A percentile compares a stretch with the other conserved stretches of the same genome.
phyloP scores from a whole-genome alignment of 1,140 invertebrate species.

The Pseudomyrmex cubaensis region DNA sequence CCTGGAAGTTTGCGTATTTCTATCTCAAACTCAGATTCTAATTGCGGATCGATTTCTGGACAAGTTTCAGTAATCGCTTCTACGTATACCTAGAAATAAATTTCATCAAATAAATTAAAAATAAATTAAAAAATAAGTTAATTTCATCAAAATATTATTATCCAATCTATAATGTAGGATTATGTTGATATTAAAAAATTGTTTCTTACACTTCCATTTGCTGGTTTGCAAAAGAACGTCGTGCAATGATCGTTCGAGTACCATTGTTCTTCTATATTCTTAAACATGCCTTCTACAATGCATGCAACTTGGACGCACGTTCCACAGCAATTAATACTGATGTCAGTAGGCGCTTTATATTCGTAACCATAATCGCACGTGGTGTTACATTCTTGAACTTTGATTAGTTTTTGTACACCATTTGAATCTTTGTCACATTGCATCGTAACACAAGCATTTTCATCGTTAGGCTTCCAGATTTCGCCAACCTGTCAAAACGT shows the following conservation, averaged over 20 bases:
- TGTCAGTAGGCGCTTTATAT: conserved; percentile 78
- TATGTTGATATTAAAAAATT: conserved; percentile 55
- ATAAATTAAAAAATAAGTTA: conserved; percentile 54
- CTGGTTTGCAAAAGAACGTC: conserved; percentile 85
- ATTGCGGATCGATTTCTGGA: conserved; percentile 77
- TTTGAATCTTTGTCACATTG: conserved; percentile 83
- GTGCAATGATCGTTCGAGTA: conserved; percentile 87
- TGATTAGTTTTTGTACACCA: conserved; percentile 83
- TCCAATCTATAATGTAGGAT: neutral
- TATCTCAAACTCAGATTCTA: conserved; percentile 84
- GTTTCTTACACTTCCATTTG: conserved; percentile 85
- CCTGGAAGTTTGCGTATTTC: conserved; percentile 81
- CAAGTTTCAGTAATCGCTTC: conserved; percentile 82
- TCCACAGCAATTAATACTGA: conserved; percentile 87
- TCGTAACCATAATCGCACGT: conserved; percentile 81
- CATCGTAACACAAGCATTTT: conserved; percentile 85
- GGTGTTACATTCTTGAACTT: conserved; percentile 73
- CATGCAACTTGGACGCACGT: conserved; percentile 88
- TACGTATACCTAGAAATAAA: conserved; percentile 81
- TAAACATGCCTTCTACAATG: conserved; percentile 85
- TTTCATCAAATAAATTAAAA: conserved; percentile 37
- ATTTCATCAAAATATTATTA: conserved; percentile 1
- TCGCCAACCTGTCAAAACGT: conserved; percentile 83
- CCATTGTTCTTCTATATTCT: conserved; percentile 86
- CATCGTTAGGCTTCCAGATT: conserved; percentile 85